Evolutionary conservation across 2,888 invertebrate genomes (phyloP).

Genomic region (Rhaphigaster nebulosa): DNA sequence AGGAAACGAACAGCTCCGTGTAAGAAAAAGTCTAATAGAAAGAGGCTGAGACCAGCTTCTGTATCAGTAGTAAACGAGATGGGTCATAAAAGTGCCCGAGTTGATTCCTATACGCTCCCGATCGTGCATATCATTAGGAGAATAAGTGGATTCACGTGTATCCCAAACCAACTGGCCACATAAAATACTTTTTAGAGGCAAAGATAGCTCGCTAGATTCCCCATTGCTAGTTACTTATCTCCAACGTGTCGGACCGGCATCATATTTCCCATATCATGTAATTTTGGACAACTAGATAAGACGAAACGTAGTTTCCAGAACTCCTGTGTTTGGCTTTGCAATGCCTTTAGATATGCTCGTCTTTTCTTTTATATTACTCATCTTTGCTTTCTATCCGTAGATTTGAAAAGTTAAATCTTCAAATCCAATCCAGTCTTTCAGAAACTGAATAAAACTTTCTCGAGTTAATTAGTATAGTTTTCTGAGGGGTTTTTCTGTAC

Average conservation of each 20-base stretch:
- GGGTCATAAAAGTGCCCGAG: neutral
- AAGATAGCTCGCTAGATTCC: neutral
- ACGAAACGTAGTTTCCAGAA: neutral
- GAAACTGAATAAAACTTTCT: no score
- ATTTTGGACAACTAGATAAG: neutral
- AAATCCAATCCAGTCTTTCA: no score
- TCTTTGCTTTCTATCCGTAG: no score
- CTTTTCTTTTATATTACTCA: no score
- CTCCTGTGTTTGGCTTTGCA: neutral
- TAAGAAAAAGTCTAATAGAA: conserved; percentile 4
- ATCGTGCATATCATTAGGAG: conserved; percentile 43
- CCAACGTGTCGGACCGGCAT: neutral
- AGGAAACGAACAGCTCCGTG: neutral
- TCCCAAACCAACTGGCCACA: neutral
- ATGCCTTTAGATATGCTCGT: neutral
- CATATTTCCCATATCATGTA: neutral
- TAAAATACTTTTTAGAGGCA: conserved; percentile 45
- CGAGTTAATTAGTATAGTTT: no score
- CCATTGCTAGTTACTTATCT: neutral
- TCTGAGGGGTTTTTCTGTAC: no score
- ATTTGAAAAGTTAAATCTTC: no score
- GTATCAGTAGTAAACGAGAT: conserved; percentile 39
- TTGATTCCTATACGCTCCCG: conserved; percentile 29
- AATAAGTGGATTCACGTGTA: conserved; percentile 55
- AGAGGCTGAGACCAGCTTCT: conserved; percentile 21